These are phyloP conservation scores for Amblyraja radiata DNA, from an alignment of 2,797 vertebrate species.

Conservation along the genomic window DNA sequence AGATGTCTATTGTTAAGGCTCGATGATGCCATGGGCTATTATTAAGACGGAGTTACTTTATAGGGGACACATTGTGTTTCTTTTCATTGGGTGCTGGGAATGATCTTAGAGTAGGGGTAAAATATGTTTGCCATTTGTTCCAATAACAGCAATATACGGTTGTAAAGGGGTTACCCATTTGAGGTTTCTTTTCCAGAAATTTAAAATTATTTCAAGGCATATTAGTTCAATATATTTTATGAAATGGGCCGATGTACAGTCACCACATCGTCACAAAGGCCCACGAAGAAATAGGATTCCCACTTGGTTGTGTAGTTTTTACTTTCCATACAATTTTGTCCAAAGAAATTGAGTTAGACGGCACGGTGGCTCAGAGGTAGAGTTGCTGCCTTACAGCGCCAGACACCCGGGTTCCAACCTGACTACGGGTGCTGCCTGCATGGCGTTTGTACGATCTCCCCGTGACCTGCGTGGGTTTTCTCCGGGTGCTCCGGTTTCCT, in stretches of 20 bases:
- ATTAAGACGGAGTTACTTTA: neutral
- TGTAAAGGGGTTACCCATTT: neutral
- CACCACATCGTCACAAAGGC: neutral
- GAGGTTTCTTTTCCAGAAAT: neutral
- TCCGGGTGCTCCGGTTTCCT: no score
- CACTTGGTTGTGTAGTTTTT: neutral
- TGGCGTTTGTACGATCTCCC: no score
- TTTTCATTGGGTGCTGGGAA: constrained; percentile 4
- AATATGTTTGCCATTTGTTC: neutral
- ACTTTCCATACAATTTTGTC: neutral
- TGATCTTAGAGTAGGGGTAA: neutral
- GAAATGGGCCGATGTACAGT: neutral
- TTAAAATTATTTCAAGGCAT: neutral
- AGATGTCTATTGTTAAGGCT: neutral
- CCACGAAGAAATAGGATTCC: neutral
- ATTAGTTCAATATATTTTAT: neutral
- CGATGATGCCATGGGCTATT: neutral
- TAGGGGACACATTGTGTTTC: constrained; percentile 20
- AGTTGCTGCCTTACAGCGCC: no score
- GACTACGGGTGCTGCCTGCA: no score
- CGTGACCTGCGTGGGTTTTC: no score
- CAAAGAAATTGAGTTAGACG: no score
- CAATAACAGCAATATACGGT: neutral
- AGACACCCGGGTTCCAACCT: no score
- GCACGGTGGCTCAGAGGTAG: no score